These are phyloP conservation scores for Blastobasis adustella DNA, from an alignment of 2,888 invertebrate genomes.

Conservation along the genomic window DNA sequence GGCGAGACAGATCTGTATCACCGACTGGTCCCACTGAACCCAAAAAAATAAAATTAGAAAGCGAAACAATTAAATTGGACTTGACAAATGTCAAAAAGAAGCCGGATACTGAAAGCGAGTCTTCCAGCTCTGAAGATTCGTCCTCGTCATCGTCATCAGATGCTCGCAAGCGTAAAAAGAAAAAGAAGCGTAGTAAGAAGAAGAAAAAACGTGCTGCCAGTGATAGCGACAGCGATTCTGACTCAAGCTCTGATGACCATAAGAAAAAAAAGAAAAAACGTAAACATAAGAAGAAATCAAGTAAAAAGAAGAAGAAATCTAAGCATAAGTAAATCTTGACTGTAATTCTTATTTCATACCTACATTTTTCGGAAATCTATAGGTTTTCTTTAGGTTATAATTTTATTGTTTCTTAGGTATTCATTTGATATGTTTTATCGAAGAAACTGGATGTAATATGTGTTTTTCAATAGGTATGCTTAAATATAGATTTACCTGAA, in stretches of 20 bases:
- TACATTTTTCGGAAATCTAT: not conserved
- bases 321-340: constrained; percentile 52
- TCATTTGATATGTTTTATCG: no score
- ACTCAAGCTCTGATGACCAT: constrained; percentile 79
- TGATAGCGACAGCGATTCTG: constrained; percentile 78
- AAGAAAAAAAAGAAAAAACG: constrained; percentile 81
- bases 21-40: constrained; percentile 33
- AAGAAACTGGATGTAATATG: no score
- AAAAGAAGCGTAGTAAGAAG: constrained; percentile 77
- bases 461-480: no score
- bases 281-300: constrained; percentile 80
- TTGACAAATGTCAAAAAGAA: constrained; percentile 66
- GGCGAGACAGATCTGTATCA: constrained; percentile 44
- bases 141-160: constrained; percentile 68
- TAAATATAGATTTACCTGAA: no score
- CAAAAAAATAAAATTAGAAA: constrained; percentile 50
- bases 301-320: constrained; percentile 83
- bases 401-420: no score
- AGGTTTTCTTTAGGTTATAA: no score
- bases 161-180: constrained; percentile 76
- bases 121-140: constrained; percentile 64
- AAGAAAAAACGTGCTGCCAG: constrained; percentile 77
- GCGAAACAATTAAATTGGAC: constrained; percentile 66
- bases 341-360: not conserved
- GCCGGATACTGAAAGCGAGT: constrained; percentile 59